phyloP scores from a whole-genome alignment of 2,888 invertebrate species.

The Tetragonisca angustula region DNA sequence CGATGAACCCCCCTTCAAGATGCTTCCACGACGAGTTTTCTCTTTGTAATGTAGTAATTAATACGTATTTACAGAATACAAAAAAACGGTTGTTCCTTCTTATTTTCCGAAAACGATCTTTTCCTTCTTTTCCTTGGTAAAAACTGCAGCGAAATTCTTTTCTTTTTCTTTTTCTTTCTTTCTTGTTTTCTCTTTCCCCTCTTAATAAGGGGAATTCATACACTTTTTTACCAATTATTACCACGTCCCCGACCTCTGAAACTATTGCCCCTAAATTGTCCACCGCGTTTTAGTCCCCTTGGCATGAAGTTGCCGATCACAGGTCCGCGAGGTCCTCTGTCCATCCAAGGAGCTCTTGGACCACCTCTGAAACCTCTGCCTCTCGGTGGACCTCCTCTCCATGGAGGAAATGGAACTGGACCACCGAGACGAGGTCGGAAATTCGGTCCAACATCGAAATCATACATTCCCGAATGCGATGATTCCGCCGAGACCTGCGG shows the following conservation, averaged over 20 bases:
- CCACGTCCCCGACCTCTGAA: conserved; percentile 79
- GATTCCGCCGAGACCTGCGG: conserved; percentile 63
- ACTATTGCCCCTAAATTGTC: conserved; percentile 80
- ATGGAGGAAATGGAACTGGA: conserved; percentile 79
- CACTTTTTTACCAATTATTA: conserved; percentile 81
- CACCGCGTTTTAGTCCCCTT: conserved; percentile 80
- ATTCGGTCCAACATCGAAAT: conserved; percentile 73
- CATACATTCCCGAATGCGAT: conserved; percentile 70
- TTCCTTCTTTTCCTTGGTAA: conserved; percentile 85
- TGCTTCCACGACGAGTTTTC: conserved; percentile 10
- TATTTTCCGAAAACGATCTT: conserved; percentile 32
- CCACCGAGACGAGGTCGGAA: conserved; percentile 72
- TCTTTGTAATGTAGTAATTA: conserved; percentile 17
- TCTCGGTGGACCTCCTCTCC: conserved; percentile 83
- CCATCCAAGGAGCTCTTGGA: conserved; percentile 84
- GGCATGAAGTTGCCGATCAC: conserved; percentile 74
- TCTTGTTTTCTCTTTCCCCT: neutral
- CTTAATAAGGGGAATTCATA: conserved; percentile 61
- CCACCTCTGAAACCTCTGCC: conserved; percentile 83
- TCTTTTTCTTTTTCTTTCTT: neutral
- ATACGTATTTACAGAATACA: conserved; percentile 67
- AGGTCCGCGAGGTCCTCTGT: conserved; percentile 77
- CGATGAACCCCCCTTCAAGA: neutral
- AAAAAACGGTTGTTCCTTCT: conserved; percentile 34
- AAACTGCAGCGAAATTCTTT: conserved; percentile 12